Evolutionary conservation across 2,113 vertebrate species (phyloP), one percentile per base, ranked within the genome.

Genomic region (Charina bottae): DNA sequence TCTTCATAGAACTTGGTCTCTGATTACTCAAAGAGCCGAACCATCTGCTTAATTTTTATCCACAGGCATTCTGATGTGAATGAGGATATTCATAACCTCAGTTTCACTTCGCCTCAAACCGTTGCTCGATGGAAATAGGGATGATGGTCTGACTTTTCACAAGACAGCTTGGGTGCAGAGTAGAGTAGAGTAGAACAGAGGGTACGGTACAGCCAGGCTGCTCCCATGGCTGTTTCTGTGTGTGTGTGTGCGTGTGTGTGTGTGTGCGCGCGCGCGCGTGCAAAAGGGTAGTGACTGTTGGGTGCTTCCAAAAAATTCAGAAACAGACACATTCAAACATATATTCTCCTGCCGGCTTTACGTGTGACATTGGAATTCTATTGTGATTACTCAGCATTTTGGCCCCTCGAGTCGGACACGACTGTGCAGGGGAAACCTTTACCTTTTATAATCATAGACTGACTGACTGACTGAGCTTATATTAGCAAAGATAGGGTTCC

Each of bases 31-130:
- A 54, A 49, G 59, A 86, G 84, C 84, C 54, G 68, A 83, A 88
- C 56, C 86, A 83, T 92, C 85, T 21, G 33, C 84, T 87, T 91
- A 91, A 87, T 6, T 87, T 87, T 91, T n/a, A 88, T 60, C 68
- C 28, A 26, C 15, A 17, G 68, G 55, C 26, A 92, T 92, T 89
- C 54, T 28, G 17, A n/a, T 37, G 83, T 88, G 87, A 84, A 83
- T 84, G 87, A 62, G 7, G 68, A 26, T 60, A 84, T 89, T 89
- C 83, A 62, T 84, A 83, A 33, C 37, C 87, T 62, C 28, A 9
- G 26, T 83, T 60, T 87, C 49, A 46, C 49, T 26, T 92, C 59
- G 19, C 64, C 17, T 49, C 64, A 56, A 91, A 88, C 64, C 58
- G 54, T 88, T 49, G 90, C 33, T 92, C 28, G 28, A 83, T 92